A percentile compares a stretch with the other conserved stretches of the same genome.
phyloP scores from a whole-genome alignment of 2,888 invertebrate species.

The Drosophila ezoana region DNA sequence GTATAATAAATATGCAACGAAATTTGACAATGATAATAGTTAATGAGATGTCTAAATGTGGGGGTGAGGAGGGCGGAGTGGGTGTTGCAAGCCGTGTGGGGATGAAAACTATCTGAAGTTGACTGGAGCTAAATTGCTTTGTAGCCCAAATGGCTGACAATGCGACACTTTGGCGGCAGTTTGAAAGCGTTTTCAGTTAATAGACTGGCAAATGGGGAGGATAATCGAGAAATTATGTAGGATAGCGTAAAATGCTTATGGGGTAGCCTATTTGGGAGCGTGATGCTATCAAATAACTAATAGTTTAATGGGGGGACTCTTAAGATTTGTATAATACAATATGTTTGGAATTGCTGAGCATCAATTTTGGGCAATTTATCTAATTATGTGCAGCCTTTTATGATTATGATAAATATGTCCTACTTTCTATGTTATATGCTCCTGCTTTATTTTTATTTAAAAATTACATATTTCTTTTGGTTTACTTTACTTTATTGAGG shows the following conservation, averaged over 20 bases:
- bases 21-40: conserved; percentile 57
- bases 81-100: background rate
- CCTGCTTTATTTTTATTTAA: too few species aligned
- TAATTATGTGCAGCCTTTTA: background rate
- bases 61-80: background rate
- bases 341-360: background rate
- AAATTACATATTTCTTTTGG: too few species aligned
- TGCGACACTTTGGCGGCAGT: conserved; percentile 44
- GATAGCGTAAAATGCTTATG: conserved; percentile 16
- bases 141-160: conserved; percentile 33
- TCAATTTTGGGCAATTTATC: background rate
- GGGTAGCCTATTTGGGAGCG: conserved; percentile 3
- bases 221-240: conserved; percentile 3
- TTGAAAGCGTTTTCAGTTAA: conserved; percentile 37
- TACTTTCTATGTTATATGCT: background rate
- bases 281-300: conserved; percentile 16
- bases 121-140: conserved; percentile 30
- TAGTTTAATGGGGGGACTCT: conserved; percentile 8
- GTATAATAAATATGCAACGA: conserved; percentile 43
- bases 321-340: background rate
- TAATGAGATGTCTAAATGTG: conserved; percentile 43
- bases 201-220: conserved; percentile 31
- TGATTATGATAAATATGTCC: background rate
- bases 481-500: background rate
- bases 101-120: conserved; percentile 41